A percentile compares a stretch with the other conserved stretches of the same genome.
phyloP scores from a whole-genome alignment of 2,888 invertebrate genomes.

The Agonum fuliginosum region DNA sequence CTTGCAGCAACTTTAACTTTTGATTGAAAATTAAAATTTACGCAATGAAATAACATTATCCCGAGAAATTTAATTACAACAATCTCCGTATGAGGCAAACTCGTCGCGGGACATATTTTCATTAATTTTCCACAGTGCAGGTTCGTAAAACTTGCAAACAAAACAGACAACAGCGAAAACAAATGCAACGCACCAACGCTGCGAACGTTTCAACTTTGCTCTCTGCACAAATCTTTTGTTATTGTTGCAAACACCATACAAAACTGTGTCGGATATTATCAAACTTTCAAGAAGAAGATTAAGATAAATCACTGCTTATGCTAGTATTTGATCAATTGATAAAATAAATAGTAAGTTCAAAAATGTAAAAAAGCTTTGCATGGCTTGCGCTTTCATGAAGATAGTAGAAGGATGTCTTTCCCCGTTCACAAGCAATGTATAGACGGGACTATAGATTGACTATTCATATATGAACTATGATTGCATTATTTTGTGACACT shows the following conservation, averaged over 20 bases:
- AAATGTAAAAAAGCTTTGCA: no score
- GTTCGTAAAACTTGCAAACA: constrained; percentile 22
- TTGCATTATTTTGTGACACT: no score
- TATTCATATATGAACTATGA: no score
- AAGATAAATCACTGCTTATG: no score
- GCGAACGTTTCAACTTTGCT: no score
- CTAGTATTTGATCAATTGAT: no score
- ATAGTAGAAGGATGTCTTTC: no score
- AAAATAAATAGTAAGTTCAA: no score
- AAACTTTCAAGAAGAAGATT: no score
- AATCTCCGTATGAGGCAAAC: neutral
- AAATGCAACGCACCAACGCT: constrained; percentile 30
- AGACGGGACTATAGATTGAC: no score
- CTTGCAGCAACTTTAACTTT: constrained; percentile 20
- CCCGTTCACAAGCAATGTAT: no score
- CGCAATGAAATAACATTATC: constrained; percentile 35
- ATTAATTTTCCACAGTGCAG: constrained; percentile 26
- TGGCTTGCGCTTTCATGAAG: no score
- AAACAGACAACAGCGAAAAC: constrained; percentile 21
- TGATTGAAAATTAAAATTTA: constrained; percentile 30
- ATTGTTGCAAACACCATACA: constrained; percentile 2
- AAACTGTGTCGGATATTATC: neutral
- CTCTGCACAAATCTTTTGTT: constrained; percentile 3
- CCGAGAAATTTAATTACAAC: constrained; percentile 31
- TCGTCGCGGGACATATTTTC: constrained; percentile 31